A percentile compares a stretch with the other conserved stretches of the same genome.
Evolutionary conservation across 2,797 vertebrate species (phyloP).

Genomic region (Lutjanus argentimaculatus): DNA sequence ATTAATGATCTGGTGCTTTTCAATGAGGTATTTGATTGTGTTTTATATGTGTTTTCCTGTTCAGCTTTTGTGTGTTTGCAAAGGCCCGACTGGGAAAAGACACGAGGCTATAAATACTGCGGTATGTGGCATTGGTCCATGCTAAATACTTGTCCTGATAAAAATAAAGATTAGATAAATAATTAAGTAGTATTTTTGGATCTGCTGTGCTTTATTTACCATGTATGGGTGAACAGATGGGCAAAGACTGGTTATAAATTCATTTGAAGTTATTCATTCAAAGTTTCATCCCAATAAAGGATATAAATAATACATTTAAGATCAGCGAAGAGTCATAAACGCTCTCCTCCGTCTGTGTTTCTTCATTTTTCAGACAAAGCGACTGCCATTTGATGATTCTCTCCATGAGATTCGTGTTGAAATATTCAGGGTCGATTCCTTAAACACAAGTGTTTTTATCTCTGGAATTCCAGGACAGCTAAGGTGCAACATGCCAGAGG

Average conservation of each 20-base stretch:
- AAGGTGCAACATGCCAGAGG: conserved; percentile 60
- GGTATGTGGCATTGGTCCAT: background rate
- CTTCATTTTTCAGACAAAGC: background rate
- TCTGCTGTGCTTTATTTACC: background rate
- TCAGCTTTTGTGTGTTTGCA: background rate
- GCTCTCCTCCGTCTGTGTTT: background rate
- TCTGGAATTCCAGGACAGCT: conserved; percentile 19
- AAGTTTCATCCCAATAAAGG: background rate
- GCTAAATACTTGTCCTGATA: background rate
- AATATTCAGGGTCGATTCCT: conserved; percentile 1
- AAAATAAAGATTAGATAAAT: conserved; percentile 1
- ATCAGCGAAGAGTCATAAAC: background rate
- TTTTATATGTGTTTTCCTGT: background rate
- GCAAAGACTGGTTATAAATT: background rate
- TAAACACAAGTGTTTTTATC: conserved; percentile 4
- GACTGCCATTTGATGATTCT: background rate
- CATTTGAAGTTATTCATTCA: background rate
- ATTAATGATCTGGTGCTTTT: background rate
- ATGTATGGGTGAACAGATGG: background rate
- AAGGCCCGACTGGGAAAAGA: background rate
- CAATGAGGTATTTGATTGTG: background rate
- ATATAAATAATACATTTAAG: background rate
- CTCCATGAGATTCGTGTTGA: background rate
- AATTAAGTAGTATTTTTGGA: background rate
- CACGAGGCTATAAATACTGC: background rate